These are phyloP conservation scores for Latrodectus hesperus DNA, from an alignment of 2,888 invertebrate species.

Conservation along the genomic window DNA sequence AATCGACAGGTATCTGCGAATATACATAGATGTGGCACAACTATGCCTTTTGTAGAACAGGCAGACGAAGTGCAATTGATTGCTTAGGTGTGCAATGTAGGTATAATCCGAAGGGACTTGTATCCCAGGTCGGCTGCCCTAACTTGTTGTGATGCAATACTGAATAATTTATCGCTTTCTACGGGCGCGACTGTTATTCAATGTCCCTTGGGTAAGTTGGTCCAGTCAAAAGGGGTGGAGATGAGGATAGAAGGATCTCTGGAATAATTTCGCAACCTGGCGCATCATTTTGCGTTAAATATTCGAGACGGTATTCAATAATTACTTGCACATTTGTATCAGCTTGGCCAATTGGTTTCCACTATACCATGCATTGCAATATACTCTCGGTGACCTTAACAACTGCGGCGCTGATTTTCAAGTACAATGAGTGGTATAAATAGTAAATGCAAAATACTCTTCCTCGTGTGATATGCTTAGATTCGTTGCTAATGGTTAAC, in stretches of 20 bases:
- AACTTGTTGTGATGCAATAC: conserved; percentile 64
- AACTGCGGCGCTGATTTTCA: conserved; percentile 42
- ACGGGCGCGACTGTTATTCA: conserved; percentile 62
- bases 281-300: conserved; percentile 63
- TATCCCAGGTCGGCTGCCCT: conserved; percentile 31
- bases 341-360: conserved; percentile 33
- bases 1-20: no score
- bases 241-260: conserved; percentile 1
- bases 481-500: no score
- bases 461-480: no score
- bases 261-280: conserved; percentile 57
- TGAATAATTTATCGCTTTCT: conserved; percentile 64
- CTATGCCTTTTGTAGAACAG: conserved; percentile 5
- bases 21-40: neutral
- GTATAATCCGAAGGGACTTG: conserved; percentile 40
- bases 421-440: conserved; percentile 30
- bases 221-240: conserved; percentile 39
- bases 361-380: conserved; percentile 23
- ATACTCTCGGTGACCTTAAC: conserved; percentile 38
- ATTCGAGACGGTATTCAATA: conserved; percentile 56
- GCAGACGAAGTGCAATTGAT: conserved; percentile 36
- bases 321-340: conserved; percentile 61
- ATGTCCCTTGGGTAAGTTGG: conserved; percentile 42
- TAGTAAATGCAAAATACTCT: no score
- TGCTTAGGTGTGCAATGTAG: conserved; percentile 18